Percentiles rank a stretch among this genome's conserved stretches.
Evolutionary conservation across 2,888 invertebrate genomes (phyloP).

Genomic region (Andrena fulva): DNA sequence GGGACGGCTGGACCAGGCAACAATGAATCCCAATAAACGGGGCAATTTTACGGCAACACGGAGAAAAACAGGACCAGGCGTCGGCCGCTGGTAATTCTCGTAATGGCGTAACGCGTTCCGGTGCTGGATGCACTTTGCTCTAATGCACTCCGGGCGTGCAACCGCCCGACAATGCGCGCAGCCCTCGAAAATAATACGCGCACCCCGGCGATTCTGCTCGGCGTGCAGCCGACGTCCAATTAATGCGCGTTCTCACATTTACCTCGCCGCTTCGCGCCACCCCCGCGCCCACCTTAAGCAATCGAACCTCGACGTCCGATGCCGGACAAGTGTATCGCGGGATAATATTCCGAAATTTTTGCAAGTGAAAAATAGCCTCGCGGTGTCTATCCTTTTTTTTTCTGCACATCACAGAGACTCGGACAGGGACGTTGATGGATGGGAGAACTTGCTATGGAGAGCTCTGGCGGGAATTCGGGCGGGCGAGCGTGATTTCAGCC

Average conservation of each 20-base stretch:
- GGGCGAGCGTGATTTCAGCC: conserved; percentile 33
- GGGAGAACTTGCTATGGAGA: conserved; percentile 8
- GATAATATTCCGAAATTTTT: not conserved
- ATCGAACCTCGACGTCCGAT: not conserved
- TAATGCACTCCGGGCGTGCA: conserved; percentile 68
- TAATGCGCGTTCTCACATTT: conserved; percentile 12
- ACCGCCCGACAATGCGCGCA: conserved; percentile 44
- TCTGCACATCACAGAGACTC: not conserved
- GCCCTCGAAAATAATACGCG: conserved; percentile 62
- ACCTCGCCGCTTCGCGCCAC: not conserved
- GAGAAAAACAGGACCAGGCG: conserved; percentile 64
- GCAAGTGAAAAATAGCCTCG: not conserved
- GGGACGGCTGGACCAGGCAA: conserved; percentile 22
- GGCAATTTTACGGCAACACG: conserved; percentile 65
- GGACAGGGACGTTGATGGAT: conserved; percentile 23
- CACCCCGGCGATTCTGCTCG: conserved; percentile 19
- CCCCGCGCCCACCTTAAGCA: not conserved
- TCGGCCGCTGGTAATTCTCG: conserved; percentile 71
- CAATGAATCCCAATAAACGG: conserved; percentile 71
- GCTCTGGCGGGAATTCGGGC: not conserved
- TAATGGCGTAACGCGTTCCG: conserved; percentile 73
- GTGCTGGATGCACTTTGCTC: conserved; percentile 73
- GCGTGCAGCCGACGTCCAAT: not conserved
- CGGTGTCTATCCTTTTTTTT: not conserved
- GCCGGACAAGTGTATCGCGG: not conserved